Evolutionary conservation across 1,140 invertebrate species (phyloP).

Genomic region (Drosophila novamexicana): DNA sequence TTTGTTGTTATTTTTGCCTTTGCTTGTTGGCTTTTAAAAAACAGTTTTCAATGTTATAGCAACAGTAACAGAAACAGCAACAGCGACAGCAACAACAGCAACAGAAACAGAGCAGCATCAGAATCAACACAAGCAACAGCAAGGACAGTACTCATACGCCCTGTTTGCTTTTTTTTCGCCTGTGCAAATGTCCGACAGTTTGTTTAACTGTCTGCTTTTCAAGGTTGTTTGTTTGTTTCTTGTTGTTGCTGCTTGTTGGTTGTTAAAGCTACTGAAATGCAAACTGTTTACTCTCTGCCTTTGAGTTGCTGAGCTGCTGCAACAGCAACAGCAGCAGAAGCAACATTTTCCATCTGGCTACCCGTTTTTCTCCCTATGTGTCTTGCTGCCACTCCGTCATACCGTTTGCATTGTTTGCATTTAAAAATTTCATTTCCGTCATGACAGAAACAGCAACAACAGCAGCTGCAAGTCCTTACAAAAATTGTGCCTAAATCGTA

Average conservation of each 20-base stretch:
- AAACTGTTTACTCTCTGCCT: slow-evolving; percentile 63
- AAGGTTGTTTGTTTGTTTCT: slow-evolving; percentile 46
- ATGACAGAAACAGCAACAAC: slow-evolving; percentile 58
- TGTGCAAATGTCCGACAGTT: slow-evolving; percentile 64
- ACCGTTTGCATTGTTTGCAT: slow-evolving; percentile 27
- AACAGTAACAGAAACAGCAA: slow-evolving; percentile 20
- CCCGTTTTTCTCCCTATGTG: slow-evolving; percentile 28
- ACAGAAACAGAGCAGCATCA: slow-evolving; percentile 21
- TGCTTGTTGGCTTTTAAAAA: slow-evolving; percentile 71
- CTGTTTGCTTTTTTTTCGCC: slow-evolving; percentile 50
- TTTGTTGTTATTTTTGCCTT: slow-evolving; percentile 32
- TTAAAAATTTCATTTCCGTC: slow-evolving; percentile 75
- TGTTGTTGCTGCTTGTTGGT: slow-evolving; percentile 44
- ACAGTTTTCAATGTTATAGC: slow-evolving; percentile 74
- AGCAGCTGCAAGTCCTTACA: slow-evolving; percentile 5
- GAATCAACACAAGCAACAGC: slow-evolving; percentile 40
- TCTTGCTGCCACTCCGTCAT: not conserved
- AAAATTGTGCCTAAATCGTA: slow-evolving; percentile 29
- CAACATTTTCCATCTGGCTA: slow-evolving; percentile 21
- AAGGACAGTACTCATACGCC: slow-evolving; percentile 72
- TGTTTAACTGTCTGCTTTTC: slow-evolving; percentile 56
- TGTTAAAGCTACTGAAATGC: slow-evolving; percentile 42
- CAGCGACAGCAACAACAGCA: slow-evolving; percentile 45
- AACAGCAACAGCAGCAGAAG: slow-evolving; percentile 1
- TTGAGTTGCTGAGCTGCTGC: slow-evolving; percentile 30